Evolutionary conservation across 2,113 vertebrate species (phyloP).

Genomic region (human): DNA sequence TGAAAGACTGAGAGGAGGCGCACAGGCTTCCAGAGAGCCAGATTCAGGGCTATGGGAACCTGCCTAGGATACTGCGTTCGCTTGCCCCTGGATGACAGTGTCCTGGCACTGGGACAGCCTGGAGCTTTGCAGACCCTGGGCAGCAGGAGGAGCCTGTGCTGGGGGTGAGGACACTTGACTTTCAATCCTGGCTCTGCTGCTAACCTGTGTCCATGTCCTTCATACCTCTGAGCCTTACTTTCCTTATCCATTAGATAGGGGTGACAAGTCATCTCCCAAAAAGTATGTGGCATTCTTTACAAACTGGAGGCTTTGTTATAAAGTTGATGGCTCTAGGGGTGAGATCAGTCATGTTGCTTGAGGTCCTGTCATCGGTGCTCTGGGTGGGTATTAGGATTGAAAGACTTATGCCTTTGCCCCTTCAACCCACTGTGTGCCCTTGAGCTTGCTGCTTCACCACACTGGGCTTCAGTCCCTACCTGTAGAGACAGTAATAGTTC

Average conservation of each 20-base stretch:
- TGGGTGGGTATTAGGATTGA: neutral
- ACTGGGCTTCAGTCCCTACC: neutral
- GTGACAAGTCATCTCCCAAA: neutral
- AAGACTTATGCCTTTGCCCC: neutral
- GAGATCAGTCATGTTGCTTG: neutral
- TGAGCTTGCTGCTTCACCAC: neutral
- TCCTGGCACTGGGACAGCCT: neutral
- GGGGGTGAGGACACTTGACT: neutral
- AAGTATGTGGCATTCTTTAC: neutral
- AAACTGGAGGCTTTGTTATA: neutral
- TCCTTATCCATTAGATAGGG: neutral
- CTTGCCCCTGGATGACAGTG: neutral
- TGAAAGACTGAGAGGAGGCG: neutral
- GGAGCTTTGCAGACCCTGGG: neutral
- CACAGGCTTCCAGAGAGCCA: neutral
- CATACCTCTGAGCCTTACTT: neutral
- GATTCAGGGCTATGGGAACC: neutral
- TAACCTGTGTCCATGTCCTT: neutral
- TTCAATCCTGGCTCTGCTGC: neutral
- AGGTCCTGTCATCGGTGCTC: neutral
- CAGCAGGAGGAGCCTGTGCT: neutral
- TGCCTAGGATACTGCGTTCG: rapidly evolving
- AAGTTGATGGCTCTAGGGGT: neutral
- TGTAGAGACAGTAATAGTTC: neutral
- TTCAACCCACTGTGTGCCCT: rapidly evolving